phyloP scores from a whole-genome alignment of 2,888 invertebrate species.

The Lycophotia porphyrea region DNA sequence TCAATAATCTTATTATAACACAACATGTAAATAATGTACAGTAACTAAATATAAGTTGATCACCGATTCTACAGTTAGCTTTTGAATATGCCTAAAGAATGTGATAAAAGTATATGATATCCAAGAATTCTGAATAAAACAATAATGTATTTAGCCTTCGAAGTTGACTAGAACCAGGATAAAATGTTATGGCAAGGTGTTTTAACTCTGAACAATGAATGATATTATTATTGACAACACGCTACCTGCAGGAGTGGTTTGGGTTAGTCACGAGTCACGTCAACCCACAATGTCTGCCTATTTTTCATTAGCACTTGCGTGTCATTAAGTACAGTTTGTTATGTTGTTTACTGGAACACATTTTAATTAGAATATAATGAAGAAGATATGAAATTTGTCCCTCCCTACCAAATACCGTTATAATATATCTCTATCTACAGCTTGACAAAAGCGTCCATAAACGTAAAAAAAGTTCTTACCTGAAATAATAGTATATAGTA shows the following conservation, averaged over 20 bases:
- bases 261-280: conserved; percentile 71
- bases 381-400: background rate
- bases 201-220: conserved; percentile 58
- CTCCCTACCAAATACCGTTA: background rate
- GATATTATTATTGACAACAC: conserved; percentile 69
- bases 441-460: background rate
- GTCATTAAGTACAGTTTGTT: conserved; percentile 32
- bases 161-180: conserved; percentile 29
- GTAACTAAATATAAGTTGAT: background rate
- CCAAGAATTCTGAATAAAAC: conserved; percentile 15
- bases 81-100: background rate
- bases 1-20: background rate
- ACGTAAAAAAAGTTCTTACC: background rate
- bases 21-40: conserved; percentile 3
- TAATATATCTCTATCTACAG: background rate
- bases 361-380: conserved; percentile 11
- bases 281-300: conserved; percentile 47
- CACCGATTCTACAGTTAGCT: conserved; percentile 3
- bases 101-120: conserved; percentile 20
- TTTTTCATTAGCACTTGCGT: conserved; percentile 61
- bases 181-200: conserved; percentile 40
- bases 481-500: background rate
- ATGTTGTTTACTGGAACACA: background rate
- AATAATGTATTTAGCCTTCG: background rate
- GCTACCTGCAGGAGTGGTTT: conserved; percentile 78